These are phyloP conservation scores for Melanchra persicariae DNA, from an alignment of 2,888 invertebrate genomes.

Conservation along the genomic window DNA sequence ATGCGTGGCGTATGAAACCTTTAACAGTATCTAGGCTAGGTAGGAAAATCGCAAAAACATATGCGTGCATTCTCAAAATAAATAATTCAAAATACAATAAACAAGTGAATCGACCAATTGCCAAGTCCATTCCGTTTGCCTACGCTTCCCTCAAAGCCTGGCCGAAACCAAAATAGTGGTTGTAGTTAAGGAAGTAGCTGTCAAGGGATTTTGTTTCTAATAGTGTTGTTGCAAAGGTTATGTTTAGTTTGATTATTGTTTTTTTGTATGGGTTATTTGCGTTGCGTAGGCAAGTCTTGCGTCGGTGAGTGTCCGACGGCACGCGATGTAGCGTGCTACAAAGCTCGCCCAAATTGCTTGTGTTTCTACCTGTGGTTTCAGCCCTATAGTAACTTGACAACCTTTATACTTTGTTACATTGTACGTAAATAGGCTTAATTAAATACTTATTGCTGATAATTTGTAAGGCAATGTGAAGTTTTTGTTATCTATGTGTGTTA, in stretches of 20 bases:
- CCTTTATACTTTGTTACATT: constrained; percentile 65
- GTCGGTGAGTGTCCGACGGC: constrained; percentile 81
- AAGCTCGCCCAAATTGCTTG: constrained; percentile 75
- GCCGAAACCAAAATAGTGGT: constrained; percentile 50
- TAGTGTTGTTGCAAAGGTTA: constrained; percentile 64
- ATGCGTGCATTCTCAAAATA: constrained; percentile 70
- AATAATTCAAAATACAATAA: constrained; percentile 72
- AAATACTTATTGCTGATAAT: constrained; percentile 54
- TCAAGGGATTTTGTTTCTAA: constrained; percentile 65
- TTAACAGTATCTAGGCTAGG: constrained; percentile 20
- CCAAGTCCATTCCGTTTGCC: constrained; percentile 72
- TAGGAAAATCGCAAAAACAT: constrained; percentile 59
- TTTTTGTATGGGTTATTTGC: constrained; percentile 76
- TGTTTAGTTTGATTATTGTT: constrained; percentile 73
- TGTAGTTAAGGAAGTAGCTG: constrained; percentile 49
- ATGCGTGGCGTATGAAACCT: background rate
- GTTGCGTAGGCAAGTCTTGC: constrained; percentile 77
- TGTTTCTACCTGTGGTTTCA: constrained; percentile 73
- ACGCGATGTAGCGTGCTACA: constrained; percentile 85
- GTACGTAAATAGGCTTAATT: constrained; percentile 63
- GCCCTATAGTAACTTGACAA: constrained; percentile 67
- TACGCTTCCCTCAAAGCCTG: constrained; percentile 69
- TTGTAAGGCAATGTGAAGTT: constrained; percentile 26
- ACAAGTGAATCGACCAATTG: constrained; percentile 72
- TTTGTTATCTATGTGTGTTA: constrained; percentile 46